A percentile compares a stretch with the other conserved stretches of the same genome.
phyloP scores from a whole-genome alignment of 2,888 invertebrate species.

The Tiliacea aurago region DNA sequence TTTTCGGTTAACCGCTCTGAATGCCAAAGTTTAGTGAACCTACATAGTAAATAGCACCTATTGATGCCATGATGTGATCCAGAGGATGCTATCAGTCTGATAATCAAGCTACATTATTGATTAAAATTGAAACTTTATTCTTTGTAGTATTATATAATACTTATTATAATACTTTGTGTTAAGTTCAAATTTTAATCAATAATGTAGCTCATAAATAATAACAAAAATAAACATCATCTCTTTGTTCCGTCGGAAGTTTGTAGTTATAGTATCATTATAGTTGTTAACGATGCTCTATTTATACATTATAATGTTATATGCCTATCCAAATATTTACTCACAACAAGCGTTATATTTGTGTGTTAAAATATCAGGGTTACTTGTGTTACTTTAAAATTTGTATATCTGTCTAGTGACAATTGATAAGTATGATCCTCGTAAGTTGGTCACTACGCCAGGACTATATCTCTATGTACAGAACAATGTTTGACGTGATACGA shows the following conservation, averaged over 20 bases:
- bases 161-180: too few species aligned
- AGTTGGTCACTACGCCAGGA: conserved; percentile 4
- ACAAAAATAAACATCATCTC: not conserved
- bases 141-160: not conserved
- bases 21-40: conserved; percentile 31
- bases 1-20: conserved; percentile 5
- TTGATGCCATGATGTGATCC: not conserved
- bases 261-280: not conserved
- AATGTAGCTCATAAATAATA: too few species aligned
- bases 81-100: not conserved
- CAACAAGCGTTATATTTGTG: conserved; percentile 13
- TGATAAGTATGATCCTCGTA: not conserved
- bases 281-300: conserved; percentile 4
- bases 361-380: too few species aligned
- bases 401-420: not conserved
- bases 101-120: not conserved
- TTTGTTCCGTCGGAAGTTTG: conserved; percentile 7
- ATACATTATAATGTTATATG: not conserved
- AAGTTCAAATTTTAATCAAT: too few species aligned
- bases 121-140: not conserved
- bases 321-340: conserved; percentile 28
- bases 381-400: conserved; percentile 1
- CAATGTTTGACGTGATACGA: not conserved
- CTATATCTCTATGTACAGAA: not conserved
- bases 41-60: not conserved